A percentile compares a stretch with the other conserved stretches of the same genome.
phyloP scores from a whole-genome alignment of 2,888 invertebrate genomes.

The Eustalomyia histrio region DNA sequence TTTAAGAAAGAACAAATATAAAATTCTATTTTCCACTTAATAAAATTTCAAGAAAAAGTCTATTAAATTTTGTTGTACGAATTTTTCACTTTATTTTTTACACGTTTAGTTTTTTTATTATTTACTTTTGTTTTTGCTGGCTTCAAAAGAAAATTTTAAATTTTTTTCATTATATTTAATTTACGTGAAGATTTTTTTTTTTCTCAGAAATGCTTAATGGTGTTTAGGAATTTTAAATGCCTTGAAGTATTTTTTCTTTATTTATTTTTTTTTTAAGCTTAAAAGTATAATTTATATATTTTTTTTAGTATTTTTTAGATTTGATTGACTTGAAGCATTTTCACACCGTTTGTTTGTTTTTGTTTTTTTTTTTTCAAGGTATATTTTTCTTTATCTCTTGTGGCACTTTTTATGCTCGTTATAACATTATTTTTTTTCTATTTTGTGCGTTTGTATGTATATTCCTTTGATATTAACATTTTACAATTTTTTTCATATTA shows the following conservation, averaged over 20 bases:
- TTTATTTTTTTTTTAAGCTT: constrained; percentile 24
- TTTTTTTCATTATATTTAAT: constrained; percentile 45
- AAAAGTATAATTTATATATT: constrained; percentile 26
- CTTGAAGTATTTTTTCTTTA: not conserved
- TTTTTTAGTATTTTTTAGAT: constrained; percentile 3
- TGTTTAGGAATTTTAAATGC: not conserved
- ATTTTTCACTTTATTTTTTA: constrained; percentile 43
- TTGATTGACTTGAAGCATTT: constrained; percentile 51
- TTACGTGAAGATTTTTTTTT: constrained; percentile 27
- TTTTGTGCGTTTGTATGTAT: constrained; percentile 6
- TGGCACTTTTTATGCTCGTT: constrained; percentile 16
- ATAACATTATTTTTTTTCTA: constrained; percentile 10
- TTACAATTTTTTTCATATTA: constrained; percentile 25
- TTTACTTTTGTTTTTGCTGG: constrained; percentile 30
- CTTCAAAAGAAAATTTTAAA: constrained; percentile 34
- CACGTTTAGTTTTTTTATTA: constrained; percentile 29
- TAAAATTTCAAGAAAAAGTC: constrained; percentile 57
- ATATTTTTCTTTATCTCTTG: not conserved
- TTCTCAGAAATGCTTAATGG: not conserved
- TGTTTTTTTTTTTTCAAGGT: no score
- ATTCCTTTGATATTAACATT: constrained; percentile 42
- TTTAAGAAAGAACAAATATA: not conserved
- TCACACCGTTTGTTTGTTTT: constrained; percentile 34
- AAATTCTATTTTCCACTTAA: constrained; percentile 36
- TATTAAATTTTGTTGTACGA: constrained; percentile 18